These are phyloP conservation scores for Anas platyrhynchos DNA, from an alignment of 2,113 vertebrate genomes.

Conservation along the genomic window DNA sequence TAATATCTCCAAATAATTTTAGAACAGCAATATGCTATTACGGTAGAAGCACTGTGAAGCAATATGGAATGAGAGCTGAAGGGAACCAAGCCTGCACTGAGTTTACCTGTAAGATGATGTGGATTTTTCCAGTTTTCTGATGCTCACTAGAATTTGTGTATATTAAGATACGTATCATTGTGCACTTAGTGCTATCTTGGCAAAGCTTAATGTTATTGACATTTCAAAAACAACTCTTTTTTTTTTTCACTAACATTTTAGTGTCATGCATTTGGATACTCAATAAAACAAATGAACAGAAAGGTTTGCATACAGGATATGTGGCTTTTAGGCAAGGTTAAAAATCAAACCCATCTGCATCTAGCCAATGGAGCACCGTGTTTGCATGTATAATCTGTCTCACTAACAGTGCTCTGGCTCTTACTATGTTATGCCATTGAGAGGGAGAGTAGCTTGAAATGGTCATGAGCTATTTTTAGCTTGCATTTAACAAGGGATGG, in stretches of 20 bases:
- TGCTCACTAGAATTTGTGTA: background rate
- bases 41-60: background rate
- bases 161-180: background rate
- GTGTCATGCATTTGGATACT: background rate
- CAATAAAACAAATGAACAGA: slow-evolving; percentile 12
- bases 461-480: background rate
- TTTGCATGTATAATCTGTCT: background rate
- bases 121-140: background rate
- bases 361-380: background rate
- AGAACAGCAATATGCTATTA: background rate
- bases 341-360: slow-evolving; percentile 15
- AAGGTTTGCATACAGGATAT: background rate
- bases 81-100: background rate
- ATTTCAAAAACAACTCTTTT: background rate
- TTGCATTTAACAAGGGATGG: background rate
- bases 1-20: background rate
- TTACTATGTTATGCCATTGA: background rate
- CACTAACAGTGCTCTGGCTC: background rate
- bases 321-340: slow-evolving; percentile 5
- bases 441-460: background rate
- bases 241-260: background rate
- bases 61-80: background rate
- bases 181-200: background rate
- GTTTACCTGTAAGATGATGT: background rate
- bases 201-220: background rate